Evolutionary conservation across 2,797 vertebrate species (phyloP), one percentile per base, ranked within the genome.

Genomic region (Spinibarbus caldwelli): DNA sequence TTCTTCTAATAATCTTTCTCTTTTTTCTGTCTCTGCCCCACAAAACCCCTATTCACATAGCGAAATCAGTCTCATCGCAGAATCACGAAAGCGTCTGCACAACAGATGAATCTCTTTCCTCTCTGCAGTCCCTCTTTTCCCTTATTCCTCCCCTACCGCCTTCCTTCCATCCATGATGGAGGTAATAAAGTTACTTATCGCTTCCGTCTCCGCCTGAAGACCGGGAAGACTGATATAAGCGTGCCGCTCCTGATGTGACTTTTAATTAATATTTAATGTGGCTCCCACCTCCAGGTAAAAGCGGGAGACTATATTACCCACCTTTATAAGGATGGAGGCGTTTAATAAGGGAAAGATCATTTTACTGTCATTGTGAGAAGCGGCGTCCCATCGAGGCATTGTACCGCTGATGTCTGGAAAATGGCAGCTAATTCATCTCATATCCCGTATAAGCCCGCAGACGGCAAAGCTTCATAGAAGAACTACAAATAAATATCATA

Each of bases 281-380:
- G 87, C 77, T 88, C 76, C 89, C 85, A 85, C 89, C 90, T 91
- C 85, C 89, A 93, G 93, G 93, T 93, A 92, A 91, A 84, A 87
- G 78, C 86, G 90, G 91, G 90, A 89, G 89, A 90, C 29, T 79
- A 87, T 90, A 89, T 90, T 90, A 87, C 85, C 86, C 77, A 85
- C 83, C 87, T 91, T 90, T 81, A 93, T 90, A 94, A 92, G 92
- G 94, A 92, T 89, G 91, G 93, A 94, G 94, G 93, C 92, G 93
- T 95, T 95, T 95, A 96, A 95, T 95, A 95, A 95, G 94, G 92
- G 94, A 94, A 89, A 92, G 94, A 95, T 95, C 93, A 95, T 94
- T 94, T 94, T 91, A 90, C 92, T 95, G 94, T 96, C 94, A 95
- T 90, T 87, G 86, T 89, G 90, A 93, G 91, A 90, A 92, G 91